Percentiles rank a stretch among this genome's conserved stretches.
Evolutionary conservation across 1,140 invertebrate genomes (phyloP).

Genomic region (Philaenus spumarius): DNA sequence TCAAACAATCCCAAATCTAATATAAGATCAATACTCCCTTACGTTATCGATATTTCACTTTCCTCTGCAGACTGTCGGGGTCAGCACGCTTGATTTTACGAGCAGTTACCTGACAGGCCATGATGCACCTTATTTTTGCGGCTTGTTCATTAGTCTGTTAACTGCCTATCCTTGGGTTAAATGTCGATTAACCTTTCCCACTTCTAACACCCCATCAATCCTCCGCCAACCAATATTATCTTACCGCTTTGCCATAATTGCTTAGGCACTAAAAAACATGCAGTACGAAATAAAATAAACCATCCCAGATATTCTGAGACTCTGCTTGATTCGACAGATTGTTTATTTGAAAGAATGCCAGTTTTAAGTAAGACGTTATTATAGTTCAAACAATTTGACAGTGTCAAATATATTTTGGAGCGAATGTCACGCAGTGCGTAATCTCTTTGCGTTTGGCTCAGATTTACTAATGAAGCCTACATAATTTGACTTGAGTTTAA

Average conservation of each 20-base stretch:
- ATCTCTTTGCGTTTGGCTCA: too few species aligned
- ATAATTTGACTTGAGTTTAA: too few species aligned
- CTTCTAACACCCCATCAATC: not conserved
- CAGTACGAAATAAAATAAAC: not conserved
- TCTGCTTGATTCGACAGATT: too few species aligned
- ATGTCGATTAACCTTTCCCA: constrained; percentile 8
- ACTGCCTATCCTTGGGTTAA: not conserved
- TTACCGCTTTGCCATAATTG: constrained; percentile 2
- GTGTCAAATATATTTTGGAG: too few species aligned
- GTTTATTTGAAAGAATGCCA: too few species aligned
- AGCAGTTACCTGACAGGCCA: not conserved
- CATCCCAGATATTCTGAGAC: not conserved
- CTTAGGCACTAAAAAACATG: not conserved
- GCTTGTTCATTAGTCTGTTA: constrained; percentile 11
- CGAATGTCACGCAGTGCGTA: too few species aligned
- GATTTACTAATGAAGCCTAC: too few species aligned
- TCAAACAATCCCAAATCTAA: not conserved
- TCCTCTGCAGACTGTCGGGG: not conserved
- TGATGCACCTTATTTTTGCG: not conserved
- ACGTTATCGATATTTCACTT: not conserved
- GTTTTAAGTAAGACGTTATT: too few species aligned
- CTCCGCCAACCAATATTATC: not conserved
- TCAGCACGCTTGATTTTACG: not conserved
- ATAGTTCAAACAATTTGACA: too few species aligned
- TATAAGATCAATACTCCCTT: not conserved